Evolutionary conservation across 2,113 vertebrate species (phyloP), one percentile per base, ranked within the genome.

Genomic region (Trachemys scripta): DNA sequence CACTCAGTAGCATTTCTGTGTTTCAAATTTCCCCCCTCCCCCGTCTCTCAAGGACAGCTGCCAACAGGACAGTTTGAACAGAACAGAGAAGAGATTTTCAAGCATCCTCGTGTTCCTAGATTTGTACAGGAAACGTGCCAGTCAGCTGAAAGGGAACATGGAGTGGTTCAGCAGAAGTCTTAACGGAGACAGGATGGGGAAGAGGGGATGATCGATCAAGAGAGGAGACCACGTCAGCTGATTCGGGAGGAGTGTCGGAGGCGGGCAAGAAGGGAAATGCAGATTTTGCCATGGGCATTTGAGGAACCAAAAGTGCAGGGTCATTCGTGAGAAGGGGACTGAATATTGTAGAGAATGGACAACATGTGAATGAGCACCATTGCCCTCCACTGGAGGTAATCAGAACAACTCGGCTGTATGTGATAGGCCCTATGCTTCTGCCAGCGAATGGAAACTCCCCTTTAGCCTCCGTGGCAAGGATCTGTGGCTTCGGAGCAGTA

Each of bases 251-350:
- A 14, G 54, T 14, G 29, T 5, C 4, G 24, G 4, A 57, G 81
- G 59, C 8, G 10, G 50, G 53, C 59, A 14, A 35, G 47, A 80
- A 57, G 93, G 38, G 51, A 76, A 56, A 79, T 82, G 95, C 80
- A 88, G 82, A 87, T 81, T 84, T 24, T 54, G 27, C 47, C 27
- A 27, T 14, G 8, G 38, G 80, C 47, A 57, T 47, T 59, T 76
- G 95, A 59, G 84, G 97, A 96, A 96, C 91, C 88, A 89, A 92
- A 97, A 96, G 85, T 94, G 96, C 94, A 84, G 89, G 90, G 93
- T 97, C 96, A 49, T 75, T 90, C 72, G 22, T 38, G 86, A 72
- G 81, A 82, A 47, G 81, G 92, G 86, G 57, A 10, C 31, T 69
- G 47, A 31, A 50, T 8, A 50, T 29, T 10, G 17, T 3, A 80